These are phyloP conservation scores for Ptilonorhynchus violaceus DNA, from an alignment of 2,113 vertebrate genomes.

Conservation along the genomic window DNA sequence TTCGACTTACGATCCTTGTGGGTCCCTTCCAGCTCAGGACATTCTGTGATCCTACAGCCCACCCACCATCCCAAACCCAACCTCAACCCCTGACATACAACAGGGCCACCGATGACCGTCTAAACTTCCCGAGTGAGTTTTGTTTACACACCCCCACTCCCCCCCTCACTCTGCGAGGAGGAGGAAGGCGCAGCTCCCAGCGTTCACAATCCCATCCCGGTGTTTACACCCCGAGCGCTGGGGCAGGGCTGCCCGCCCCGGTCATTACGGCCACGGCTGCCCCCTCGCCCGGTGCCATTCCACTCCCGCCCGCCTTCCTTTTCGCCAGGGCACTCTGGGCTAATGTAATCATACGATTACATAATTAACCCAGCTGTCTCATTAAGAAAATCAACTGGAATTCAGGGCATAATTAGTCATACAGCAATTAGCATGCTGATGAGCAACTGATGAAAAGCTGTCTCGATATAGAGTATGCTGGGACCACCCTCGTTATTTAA, in stretches of 20 bases:
- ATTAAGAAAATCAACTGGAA: slow-evolving; percentile 93
- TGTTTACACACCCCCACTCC: neutral
- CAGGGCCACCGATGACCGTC: accelerated
- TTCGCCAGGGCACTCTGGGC: slow-evolving; percentile 78
- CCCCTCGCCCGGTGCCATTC: slow-evolving; percentile 55
- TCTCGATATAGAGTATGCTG: slow-evolving; percentile 70
- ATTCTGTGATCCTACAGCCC: neutral
- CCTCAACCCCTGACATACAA: accelerated
- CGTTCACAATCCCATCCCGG: neutral
- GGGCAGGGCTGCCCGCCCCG: neutral
- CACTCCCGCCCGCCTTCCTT: slow-evolving; percentile 58
- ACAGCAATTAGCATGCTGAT: slow-evolving; percentile 88
- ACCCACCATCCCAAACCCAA: neutral
- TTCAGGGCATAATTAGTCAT: slow-evolving; percentile 91
- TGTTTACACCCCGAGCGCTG: neutral
- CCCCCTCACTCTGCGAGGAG: neutral
- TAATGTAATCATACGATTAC: slow-evolving; percentile 91
- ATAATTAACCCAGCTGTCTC: slow-evolving; percentile 95
- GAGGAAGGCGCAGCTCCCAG: neutral
- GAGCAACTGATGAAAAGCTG: slow-evolving; percentile 82
- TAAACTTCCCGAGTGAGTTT: neutral
- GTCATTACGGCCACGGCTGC: neutral
- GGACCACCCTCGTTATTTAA: slow-evolving; percentile 75
- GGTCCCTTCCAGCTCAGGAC: neutral
- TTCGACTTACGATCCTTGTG: neutral